These are phyloP conservation scores for Monomorium pharaonis DNA, from an alignment of 1,140 invertebrate genomes.

Conservation along the genomic window DNA sequence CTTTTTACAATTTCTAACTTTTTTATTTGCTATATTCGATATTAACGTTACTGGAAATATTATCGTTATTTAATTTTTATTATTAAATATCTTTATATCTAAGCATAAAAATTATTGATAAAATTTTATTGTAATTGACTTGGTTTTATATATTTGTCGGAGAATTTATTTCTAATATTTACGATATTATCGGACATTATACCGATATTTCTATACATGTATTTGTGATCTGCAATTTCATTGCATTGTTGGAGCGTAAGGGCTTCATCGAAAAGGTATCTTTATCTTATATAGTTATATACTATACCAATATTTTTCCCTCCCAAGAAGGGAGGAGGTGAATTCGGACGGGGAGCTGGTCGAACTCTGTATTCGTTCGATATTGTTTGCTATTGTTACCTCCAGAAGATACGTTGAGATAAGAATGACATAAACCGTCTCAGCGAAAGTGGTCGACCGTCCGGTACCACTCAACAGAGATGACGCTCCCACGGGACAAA, in stretches of 20 bases:
- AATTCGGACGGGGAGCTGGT: background rate
- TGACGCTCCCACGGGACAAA: slow-evolving; percentile 7
- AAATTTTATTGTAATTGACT: background rate
- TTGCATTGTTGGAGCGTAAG: background rate
- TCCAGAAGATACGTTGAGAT: background rate
- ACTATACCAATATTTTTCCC: background rate
- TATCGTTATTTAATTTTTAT: background rate
- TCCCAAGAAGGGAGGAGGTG: background rate
- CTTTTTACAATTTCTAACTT: background rate
- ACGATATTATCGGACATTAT: background rate
- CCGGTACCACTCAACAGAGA: background rate
- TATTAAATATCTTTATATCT: background rate
- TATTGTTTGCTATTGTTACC: slow-evolving; percentile 11
- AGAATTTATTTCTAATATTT: background rate
- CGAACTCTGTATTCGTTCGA: slow-evolving; percentile 25
- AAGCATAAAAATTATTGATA: background rate
- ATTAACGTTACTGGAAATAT: background rate
- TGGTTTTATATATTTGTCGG: background rate
- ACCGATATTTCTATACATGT: background rate
- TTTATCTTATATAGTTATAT: background rate
- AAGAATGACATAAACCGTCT: background rate
- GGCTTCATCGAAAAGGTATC: background rate
- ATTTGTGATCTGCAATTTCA: slow-evolving; percentile 1
- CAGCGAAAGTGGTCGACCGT: background rate
- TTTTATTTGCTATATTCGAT: background rate